Evolutionary conservation across 2,113 vertebrate species (phyloP).

Genomic region (Melanerpes aurifrons): DNA sequence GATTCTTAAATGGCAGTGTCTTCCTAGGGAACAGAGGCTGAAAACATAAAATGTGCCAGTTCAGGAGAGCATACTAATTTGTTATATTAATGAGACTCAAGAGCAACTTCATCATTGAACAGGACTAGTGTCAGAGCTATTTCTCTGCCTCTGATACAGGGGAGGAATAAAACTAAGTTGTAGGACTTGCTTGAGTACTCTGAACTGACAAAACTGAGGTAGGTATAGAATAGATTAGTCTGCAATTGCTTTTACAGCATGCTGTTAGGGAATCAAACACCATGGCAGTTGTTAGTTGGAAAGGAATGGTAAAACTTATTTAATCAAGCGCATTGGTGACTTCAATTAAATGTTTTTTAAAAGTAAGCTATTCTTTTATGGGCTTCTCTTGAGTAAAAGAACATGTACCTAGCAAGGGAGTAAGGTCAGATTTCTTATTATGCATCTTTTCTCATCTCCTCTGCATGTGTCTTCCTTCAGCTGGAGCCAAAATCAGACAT

Average conservation of each 20-base stretch:
- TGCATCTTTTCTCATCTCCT: not conserved
- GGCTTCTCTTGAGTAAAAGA: not conserved
- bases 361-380: not conserved
- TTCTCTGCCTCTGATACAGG: not conserved
- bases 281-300: not conserved
- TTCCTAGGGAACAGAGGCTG: not conserved
- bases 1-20: not conserved
- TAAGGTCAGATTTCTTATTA: not conserved
- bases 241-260: not conserved
- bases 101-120: not conserved
- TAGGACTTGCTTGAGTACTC: not conserved
- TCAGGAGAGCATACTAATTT: not conserved
- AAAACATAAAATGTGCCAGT: not conserved
- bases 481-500: not conserved
- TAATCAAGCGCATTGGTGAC: not conserved
- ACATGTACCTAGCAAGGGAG: not conserved
- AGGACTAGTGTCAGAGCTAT: not conserved
- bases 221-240: not conserved
- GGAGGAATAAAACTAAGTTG: slow-evolving; percentile 7
- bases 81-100: slow-evolving; percentile 2
- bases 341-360: not conserved
- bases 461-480: not conserved
- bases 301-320: not conserved
- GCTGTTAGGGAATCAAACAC: not conserved
- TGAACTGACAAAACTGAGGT: not conserved